Percentiles rank a stretch among this genome's conserved stretches.
Evolutionary conservation across 2,888 invertebrate genomes (phyloP).

Genomic region (Agrochola macilenta): DNA sequence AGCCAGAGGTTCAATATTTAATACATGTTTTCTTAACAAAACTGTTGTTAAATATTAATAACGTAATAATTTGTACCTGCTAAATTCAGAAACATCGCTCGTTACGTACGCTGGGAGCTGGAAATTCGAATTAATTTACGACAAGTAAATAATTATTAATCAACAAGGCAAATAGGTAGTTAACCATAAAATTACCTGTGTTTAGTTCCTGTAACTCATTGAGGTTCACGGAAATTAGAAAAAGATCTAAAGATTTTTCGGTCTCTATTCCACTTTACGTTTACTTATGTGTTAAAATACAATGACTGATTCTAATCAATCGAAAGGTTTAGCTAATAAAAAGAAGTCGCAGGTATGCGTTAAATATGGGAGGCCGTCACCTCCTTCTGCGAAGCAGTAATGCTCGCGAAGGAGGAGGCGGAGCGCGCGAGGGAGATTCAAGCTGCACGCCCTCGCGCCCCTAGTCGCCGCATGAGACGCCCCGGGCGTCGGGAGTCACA

Average conservation of each 20-base stretch:
- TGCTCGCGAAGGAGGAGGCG: too few relatives aligned
- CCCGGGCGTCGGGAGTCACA: too few relatives aligned
- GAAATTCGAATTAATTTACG: background rate
- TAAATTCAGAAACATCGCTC: background rate
- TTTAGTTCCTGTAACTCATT: background rate
- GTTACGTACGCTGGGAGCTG: background rate
- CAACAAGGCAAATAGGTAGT: background rate
- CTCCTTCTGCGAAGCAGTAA: too few relatives aligned
- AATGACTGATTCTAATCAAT: conserved; percentile 30
- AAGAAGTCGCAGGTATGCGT: background rate
- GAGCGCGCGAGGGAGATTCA: too few relatives aligned
- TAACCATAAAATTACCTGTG: background rate
- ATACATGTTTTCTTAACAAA: background rate
- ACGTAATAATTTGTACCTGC: background rate
- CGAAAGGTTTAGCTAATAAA: background rate
- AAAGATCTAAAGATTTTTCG: conserved; percentile 23
- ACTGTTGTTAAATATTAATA: background rate
- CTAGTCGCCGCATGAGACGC: too few relatives aligned
- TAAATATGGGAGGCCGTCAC: too few relatives aligned
- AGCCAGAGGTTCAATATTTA: background rate
- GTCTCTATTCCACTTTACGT: background rate
- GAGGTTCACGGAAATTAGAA: conserved; percentile 36
- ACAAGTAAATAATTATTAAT: background rate
- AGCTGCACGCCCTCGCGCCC: too few relatives aligned
- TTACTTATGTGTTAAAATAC: conserved; percentile 27